Evolutionary conservation across 2,113 vertebrate species (phyloP), one percentile per base, ranked within the genome.

Genomic region (Strigops habroptila): DNA sequence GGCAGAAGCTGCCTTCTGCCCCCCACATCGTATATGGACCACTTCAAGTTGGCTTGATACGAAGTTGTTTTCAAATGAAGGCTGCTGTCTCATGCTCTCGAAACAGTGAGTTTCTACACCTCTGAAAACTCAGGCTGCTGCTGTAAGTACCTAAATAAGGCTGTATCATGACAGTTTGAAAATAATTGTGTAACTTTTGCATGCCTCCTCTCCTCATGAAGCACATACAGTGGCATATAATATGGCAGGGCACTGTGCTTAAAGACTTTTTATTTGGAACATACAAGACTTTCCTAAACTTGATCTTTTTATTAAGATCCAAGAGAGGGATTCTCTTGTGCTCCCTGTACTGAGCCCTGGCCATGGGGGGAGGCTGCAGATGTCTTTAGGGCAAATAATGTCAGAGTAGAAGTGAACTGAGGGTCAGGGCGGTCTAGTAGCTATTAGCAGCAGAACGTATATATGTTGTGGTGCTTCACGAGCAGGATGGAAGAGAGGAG

Each of bases 51-150:
- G 78, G 30, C 57, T 71, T 33, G 33, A 28, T n/a, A 23, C 0
- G 3, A 22, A 49, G 23, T 60, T 64, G 37, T 69, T 86, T 82
- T n/a, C 39, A 52, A 91, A 68, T 39, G 63, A 60, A 21, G 33
- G 30, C 33, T 90, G 48, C 33, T 2, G 1, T 93, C 70, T 93
- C n/a, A 2, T 67, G 63, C 59, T 83, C 41, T 80, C 52, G 33
- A 46, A 91, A 89, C 90, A 89, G 35, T 44, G 62, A 82, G 75
- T 89, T 75, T 18, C 52, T 91, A 24, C 11, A 71, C 53, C 49
- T 80, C 75, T 76, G 59, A 62, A 88, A 89, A 88, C 71, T 57
- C 41, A 62, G 88, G 70, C 91, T 92, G 52, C 77, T 93, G 92
- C 74, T 88, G 44, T 77, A 82, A 96, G 88, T 43, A 17, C 70